Conservation (phyloP, 2,888 invertebrate species). For the Nephrotoma guestfalica region DNA sequence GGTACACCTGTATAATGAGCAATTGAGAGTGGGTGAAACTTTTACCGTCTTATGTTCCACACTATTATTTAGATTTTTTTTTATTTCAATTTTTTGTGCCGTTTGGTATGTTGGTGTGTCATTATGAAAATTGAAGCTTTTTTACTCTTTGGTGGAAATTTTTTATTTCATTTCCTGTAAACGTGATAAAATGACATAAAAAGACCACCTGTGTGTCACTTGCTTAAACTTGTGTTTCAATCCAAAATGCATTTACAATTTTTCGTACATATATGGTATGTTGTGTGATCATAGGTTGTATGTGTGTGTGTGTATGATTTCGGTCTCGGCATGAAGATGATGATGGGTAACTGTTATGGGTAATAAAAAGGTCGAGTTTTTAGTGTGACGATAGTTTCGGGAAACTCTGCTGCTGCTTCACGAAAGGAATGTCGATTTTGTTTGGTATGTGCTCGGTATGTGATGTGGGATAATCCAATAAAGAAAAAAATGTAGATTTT, state of each 20-base stretch:
- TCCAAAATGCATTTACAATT: background rate
- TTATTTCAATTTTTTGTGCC: background rate
- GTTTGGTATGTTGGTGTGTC: background rate
- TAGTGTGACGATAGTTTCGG: background rate
- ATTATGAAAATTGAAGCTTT: background rate
- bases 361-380: background rate
- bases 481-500: too few species aligned
- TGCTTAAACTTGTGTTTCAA: background rate
- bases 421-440: too few species aligned
- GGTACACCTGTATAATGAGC: background rate
- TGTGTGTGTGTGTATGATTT: background rate
- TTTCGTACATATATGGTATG: background rate
- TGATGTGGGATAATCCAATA: too few species aligned
- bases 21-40: background rate
- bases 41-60: background rate
- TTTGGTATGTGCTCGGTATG: too few species aligned
- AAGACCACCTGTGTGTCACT: background rate
- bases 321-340: background rate
- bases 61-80: background rate
- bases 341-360: background rate
- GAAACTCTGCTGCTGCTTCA: background rate
- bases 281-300: background rate
- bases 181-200: background rate
- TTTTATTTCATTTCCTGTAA: background rate
- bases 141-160: background rate